Evolutionary conservation across 2,888 invertebrate genomes (phyloP).

Genomic region (Latrodectus elegans): DNA sequence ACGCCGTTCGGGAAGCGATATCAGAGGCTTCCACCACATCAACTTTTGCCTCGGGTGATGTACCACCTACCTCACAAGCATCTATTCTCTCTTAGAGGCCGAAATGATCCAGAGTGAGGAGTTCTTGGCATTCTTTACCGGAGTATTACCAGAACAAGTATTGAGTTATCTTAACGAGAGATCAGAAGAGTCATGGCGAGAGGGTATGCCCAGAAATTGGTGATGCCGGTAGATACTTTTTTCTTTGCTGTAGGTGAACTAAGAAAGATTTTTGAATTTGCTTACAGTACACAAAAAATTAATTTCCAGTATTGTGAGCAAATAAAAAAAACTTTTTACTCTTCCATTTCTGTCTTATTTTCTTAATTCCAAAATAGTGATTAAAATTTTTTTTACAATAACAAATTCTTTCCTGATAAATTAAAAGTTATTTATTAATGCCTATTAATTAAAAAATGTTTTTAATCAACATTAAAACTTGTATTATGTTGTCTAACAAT

Average conservation of each 20-base stretch:
- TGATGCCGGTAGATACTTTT: neutral
- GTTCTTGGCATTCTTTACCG: neutral
- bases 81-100: neutral
- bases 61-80: conserved; percentile 11
- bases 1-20: neutral
- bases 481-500: too few species aligned
- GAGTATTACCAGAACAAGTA: neutral
- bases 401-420: too few species aligned
- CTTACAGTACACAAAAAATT: too few species aligned
- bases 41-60: neutral
- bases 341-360: too few species aligned
- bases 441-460: too few species aligned
- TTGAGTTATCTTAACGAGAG: conserved; percentile 24
- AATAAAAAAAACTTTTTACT: too few species aligned
- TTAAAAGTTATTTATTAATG: too few species aligned
- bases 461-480: neutral
- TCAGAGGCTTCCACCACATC: neutral
- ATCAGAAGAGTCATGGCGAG: neutral
- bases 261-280: too few species aligned
- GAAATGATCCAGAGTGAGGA: neutral
- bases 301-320: too few species aligned
- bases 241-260: too few species aligned
- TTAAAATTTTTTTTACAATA: too few species aligned
- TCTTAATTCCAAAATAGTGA: too few species aligned
- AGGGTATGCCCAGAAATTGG: neutral